These are phyloP conservation scores for Drosophila suboccidentalis DNA, from an alignment of 2,888 invertebrate species.

Conservation along the genomic window DNA sequence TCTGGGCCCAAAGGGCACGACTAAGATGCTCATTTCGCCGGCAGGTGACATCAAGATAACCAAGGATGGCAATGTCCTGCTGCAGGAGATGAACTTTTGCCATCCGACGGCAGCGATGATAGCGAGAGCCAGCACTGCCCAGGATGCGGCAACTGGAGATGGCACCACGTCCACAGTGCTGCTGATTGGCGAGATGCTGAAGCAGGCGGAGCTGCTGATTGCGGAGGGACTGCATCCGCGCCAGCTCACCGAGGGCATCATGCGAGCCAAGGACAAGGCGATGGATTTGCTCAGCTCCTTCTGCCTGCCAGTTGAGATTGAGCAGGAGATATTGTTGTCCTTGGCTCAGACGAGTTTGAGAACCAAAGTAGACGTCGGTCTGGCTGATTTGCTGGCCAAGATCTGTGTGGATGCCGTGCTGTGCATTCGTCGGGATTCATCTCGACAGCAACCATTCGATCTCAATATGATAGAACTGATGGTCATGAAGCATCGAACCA, in stretches of 20 bases:
- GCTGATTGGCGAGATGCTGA: conserved; percentile 97
- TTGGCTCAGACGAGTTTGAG: conserved; percentile 95
- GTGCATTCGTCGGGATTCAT: conserved; percentile 88
- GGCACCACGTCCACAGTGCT: conserved; percentile 99
- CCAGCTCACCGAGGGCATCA: conserved; percentile 97
- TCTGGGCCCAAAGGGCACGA: conserved; percentile 99
- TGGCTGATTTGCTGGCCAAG: conserved; percentile 95
- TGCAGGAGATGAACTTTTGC: conserved; percentile 99
- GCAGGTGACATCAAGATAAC: conserved; percentile 99
- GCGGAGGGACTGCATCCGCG: conserved; percentile 96
- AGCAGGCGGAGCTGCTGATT: conserved; percentile 97
- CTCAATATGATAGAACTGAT: conserved; percentile 99
- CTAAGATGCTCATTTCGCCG: conserved; percentile 99
- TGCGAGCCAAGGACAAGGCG: conserved; percentile 93
- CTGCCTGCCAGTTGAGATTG: conserved; percentile 90
- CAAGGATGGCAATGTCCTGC: conserved; percentile 98
- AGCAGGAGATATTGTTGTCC: conserved; percentile 90
- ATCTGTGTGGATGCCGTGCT: conserved; percentile 97
- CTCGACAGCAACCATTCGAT: conserved; percentile 88
- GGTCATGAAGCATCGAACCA: conserved; percentile 98
- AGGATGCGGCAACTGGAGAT: conserved; percentile 99
- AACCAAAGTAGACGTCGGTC: conserved; percentile 93
- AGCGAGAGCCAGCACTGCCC: conserved; percentile 98
- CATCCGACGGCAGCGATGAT: conserved; percentile 99
- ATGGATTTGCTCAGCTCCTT: conserved; percentile 94